Evolutionary conservation across 2,888 invertebrate genomes (phyloP).

Genomic region (Portevinia maculata): DNA sequence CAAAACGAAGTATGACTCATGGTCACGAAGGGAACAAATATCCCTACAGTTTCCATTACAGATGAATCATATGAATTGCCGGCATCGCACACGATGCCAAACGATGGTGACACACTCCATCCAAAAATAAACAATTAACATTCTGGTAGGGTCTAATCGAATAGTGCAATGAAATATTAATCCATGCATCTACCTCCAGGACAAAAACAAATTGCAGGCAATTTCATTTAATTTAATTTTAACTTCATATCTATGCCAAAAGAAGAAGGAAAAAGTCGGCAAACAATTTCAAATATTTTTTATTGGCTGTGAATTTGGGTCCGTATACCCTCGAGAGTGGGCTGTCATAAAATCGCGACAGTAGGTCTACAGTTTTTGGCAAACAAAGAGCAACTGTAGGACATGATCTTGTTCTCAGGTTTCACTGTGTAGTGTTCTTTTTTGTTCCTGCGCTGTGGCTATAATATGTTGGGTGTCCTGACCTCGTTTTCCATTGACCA

Average conservation of each 20-base stretch:
- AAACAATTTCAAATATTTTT: conserved; percentile 46
- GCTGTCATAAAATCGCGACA: conserved; percentile 39
- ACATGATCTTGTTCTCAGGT: conserved; percentile 30
- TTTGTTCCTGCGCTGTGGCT: conserved; percentile 35
- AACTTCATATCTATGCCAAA: conserved; percentile 55
- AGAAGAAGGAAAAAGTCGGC: conserved; percentile 7
- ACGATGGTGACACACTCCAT: background rate
- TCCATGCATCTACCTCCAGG: conserved; percentile 13
- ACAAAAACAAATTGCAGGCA: conserved; percentile 35
- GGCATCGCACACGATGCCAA: background rate
- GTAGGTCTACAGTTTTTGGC: conserved; percentile 62
- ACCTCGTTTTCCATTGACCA: conserved; percentile 77
- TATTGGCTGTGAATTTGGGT: conserved; percentile 63
- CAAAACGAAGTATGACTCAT: conserved; percentile 60
- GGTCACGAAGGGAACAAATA: background rate
- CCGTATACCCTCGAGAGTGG: conserved; percentile 2
- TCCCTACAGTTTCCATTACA: conserved; percentile 29
- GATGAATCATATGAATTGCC: conserved; percentile 54
- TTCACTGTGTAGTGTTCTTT: background rate
- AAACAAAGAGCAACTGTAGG: conserved; percentile 43
- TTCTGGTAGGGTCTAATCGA: conserved; percentile 55
- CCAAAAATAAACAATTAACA: conserved; percentile 61
- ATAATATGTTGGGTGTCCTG: conserved; percentile 68
- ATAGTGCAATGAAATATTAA: conserved; percentile 50
- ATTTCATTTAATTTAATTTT: conserved; percentile 60